Conservation (phyloP, 2,113 vertebrate species). For the Prunella himalayana region DNA sequence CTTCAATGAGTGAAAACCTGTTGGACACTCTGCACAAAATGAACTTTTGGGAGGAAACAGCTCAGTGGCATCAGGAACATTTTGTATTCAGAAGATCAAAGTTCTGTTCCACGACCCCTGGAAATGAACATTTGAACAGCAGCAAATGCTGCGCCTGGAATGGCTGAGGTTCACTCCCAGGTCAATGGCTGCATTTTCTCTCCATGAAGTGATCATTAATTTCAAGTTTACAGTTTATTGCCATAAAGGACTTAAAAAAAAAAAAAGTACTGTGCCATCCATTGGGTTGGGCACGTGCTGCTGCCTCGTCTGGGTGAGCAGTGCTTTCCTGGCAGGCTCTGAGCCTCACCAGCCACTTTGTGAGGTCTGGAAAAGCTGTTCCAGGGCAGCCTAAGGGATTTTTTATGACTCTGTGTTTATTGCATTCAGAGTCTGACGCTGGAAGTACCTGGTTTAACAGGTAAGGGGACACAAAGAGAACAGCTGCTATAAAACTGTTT, state of each 20-base stretch:
- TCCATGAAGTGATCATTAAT: neutral
- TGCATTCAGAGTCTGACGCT: neutral
- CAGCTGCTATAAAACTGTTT: neutral
- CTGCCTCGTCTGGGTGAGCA: neutral
- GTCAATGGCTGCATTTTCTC: constrained; percentile 30
- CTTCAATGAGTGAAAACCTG: neutral
- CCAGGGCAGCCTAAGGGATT: neutral
- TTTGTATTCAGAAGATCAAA: neutral
- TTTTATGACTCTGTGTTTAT: neutral
- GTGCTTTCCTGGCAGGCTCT: neutral
- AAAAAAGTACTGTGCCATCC: neutral
- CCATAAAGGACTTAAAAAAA: neutral
- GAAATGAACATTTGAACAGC: neutral
- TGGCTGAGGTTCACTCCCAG: constrained; percentile 32
- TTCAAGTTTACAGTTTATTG: neutral
- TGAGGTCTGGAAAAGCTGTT: neutral
- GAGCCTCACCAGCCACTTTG: neutral
- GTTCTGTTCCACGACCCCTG: neutral
- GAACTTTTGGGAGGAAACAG: neutral
- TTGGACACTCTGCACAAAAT: neutral
- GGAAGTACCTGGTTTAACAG: constrained; percentile 1
- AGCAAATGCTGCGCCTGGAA: neutral
- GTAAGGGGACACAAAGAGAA: neutral
- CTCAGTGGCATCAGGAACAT: neutral
- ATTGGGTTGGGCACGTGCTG: neutral